phyloP scores from a whole-genome alignment of 2,797 vertebrate genomes.

The Rhinella marina region DNA sequence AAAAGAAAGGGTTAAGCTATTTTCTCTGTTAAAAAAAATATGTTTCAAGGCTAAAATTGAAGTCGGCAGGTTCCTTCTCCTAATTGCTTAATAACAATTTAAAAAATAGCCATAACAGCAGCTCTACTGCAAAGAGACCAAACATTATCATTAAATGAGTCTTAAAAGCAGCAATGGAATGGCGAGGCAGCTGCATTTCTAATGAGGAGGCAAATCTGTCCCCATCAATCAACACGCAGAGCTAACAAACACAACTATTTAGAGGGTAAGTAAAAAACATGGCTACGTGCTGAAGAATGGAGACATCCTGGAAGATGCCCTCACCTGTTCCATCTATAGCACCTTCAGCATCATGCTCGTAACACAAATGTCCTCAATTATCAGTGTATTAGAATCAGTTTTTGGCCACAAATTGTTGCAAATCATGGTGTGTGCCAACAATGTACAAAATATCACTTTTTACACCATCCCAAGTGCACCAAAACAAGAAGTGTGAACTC shows the following conservation, averaged over 20 bases:
- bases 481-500: no score
- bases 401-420: no score
- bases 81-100: conserved; percentile 66
- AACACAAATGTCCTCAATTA: no score
- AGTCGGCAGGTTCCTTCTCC: conserved; percentile 62
- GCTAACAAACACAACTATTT: conserved; percentile 51
- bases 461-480: no score
- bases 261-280: conserved; percentile 37
- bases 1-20: conserved; percentile 52
- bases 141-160: conserved; percentile 64
- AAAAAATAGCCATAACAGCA: conserved; percentile 64
- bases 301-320: neutral
- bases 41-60: conserved; percentile 63
- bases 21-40: conserved; percentile 33
- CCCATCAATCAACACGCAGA: conserved; percentile 51
- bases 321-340: neutral
- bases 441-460: no score
- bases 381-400: no score
- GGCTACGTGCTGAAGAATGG: conserved; percentile 3
- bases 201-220: conserved; percentile 63
- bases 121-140: conserved; percentile 63
- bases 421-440: no score
- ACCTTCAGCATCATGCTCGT: neutral
- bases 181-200: conserved; percentile 67
- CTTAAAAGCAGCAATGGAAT: conserved; percentile 66